Conservation (phyloP, 2,797 vertebrate species). For the Moxostoma hubbsi region DNA sequence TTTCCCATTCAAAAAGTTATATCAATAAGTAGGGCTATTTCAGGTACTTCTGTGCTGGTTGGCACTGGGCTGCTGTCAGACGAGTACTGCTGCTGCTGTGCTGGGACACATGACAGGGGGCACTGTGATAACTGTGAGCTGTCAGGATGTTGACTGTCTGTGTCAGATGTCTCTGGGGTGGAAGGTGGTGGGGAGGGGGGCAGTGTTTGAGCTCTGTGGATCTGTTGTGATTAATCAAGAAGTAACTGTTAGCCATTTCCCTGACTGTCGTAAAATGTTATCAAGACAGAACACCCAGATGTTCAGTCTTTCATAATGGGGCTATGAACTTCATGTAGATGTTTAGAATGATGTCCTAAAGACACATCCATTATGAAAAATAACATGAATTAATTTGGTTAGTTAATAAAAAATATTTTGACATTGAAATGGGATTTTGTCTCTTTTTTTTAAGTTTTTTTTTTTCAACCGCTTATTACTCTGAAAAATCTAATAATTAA, state of each 20-base stretch:
- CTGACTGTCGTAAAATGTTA: background rate
- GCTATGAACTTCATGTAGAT: background rate
- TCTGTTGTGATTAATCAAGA: slow-evolving; percentile 5
- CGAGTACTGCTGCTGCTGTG: no score
- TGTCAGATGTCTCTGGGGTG: no score
- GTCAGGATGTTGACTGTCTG: no score
- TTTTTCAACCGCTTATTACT: background rate
- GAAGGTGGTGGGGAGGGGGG: no score
- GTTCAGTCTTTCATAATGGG: background rate
- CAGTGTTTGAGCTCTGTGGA: no score
- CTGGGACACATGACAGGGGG: no score
- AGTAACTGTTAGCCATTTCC: slow-evolving; percentile 22
- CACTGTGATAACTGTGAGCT: no score
- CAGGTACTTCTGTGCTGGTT: no score
- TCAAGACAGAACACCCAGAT: no score
- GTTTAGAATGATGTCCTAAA: background rate
- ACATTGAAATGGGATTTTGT: background rate
- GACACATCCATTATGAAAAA: background rate
- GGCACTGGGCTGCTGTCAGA: no score
- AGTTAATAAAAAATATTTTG: background rate
- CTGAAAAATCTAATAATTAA: background rate
- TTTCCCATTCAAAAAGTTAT: no score
- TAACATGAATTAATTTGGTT: background rate
- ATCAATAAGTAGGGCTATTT: no score
- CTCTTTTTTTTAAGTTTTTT: background rate